Percentiles rank a stretch among this genome's conserved stretches.
Conservation (phyloP, 30 jellyfish, hydroid and myxozoan species). For the Mastigias papua region DNA sequence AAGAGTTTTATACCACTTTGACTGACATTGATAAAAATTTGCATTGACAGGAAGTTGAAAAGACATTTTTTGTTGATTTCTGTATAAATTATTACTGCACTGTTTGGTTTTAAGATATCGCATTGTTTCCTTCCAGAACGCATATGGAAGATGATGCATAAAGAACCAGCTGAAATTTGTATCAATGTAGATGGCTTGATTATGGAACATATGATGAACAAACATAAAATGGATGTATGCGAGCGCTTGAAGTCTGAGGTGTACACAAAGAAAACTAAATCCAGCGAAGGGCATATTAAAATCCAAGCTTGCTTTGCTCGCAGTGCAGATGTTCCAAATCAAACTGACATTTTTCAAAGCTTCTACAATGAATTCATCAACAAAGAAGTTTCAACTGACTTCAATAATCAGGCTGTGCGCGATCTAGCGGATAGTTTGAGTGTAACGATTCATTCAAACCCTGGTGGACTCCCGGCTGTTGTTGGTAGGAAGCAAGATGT, state of each 20-base stretch:
- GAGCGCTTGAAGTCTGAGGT: constrained; percentile 21
- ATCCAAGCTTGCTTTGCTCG: constrained; percentile 32
- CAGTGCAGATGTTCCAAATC: neutral
- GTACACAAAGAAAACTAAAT: constrained; percentile 2
- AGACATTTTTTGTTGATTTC: too few species aligned
- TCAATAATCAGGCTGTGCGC: neutral
- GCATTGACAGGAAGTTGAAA: too few species aligned
- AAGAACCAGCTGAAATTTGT: constrained; percentile 13
- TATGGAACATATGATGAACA: neutral
- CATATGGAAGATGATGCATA: constrained; percentile 29
- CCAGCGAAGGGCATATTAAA: neutral
- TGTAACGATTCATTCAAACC: neutral
- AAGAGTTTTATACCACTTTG: too few species aligned
- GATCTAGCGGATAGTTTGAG: neutral
- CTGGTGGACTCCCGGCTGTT: neutral
- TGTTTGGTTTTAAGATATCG: too few species aligned
- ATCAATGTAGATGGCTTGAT: constrained; percentile 14
- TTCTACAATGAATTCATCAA: constrained; percentile 8
- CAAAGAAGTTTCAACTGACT: neutral
- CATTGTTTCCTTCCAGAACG: too few species aligned
- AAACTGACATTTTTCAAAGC: neutral
- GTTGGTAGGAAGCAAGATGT: neutral
- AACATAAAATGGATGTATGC: neutral
- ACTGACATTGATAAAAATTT: too few species aligned
- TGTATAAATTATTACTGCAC: too few species aligned